Conservation (phyloP, 1,140 invertebrate genomes). For the Scaptodrosophila lebanonensis region DNA sequence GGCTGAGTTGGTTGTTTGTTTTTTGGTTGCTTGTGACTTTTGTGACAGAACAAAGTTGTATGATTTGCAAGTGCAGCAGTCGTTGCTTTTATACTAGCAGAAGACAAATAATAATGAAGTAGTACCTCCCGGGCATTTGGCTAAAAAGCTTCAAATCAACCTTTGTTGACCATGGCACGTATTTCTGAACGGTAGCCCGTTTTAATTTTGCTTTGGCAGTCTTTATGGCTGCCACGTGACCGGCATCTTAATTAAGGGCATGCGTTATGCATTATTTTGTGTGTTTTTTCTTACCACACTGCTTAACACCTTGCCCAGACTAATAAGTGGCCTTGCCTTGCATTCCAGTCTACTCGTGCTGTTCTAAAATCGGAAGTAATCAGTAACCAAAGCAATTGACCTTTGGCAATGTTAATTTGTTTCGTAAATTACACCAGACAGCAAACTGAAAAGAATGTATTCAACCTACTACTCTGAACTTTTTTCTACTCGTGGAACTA, state of each 20-base stretch:
- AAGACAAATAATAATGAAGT: conserved; percentile 10
- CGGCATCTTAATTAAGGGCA: conserved; percentile 47
- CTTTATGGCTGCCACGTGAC: conserved; percentile 59
- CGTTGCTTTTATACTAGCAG: conserved; percentile 47
- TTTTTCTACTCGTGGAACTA: too few species aligned
- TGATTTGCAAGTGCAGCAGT: conserved; percentile 38
- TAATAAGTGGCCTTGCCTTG: not conserved
- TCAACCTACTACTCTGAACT: too few species aligned
- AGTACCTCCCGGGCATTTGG: conserved; percentile 2
- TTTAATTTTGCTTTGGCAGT: conserved; percentile 58
- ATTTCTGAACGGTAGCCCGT: conserved; percentile 12
- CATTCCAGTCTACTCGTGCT: not conserved
- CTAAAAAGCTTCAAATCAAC: not conserved
- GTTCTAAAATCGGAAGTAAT: conserved; percentile 60
- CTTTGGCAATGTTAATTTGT: conserved; percentile 49
- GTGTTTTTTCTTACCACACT: too few species aligned
- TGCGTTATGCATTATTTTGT: conserved; percentile 18
- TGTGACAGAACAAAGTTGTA: conserved; percentile 53
- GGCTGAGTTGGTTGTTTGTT: conserved; percentile 22
- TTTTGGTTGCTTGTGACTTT: conserved; percentile 38
- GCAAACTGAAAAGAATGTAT: too few species aligned
- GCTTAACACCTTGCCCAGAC: conserved; percentile 32
- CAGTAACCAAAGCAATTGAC: conserved; percentile 44
- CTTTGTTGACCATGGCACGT: conserved; percentile 56
- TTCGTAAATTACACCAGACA: too few species aligned